Conservation (phyloP, 2,888 invertebrate genomes). For the Agapetus fuscipes region DNA sequence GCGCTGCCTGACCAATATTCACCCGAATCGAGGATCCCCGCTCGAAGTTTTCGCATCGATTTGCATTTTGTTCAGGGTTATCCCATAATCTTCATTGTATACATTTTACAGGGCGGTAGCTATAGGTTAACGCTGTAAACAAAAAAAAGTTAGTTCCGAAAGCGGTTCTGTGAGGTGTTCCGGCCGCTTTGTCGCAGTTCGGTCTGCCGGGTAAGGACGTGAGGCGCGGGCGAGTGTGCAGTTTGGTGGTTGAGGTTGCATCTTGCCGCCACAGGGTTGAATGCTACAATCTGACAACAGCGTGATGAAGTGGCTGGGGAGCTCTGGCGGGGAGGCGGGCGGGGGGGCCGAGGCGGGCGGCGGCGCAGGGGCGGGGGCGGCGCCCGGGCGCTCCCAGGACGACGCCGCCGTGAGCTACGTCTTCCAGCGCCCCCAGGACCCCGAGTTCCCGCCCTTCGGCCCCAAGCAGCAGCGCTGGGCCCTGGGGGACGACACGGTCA, state of each 20-base stretch:
- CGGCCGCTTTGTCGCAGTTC: conserved; percentile 3
- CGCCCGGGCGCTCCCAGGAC: conserved; percentile 69
- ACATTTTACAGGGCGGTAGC: conserved; percentile 14
- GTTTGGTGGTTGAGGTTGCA: conserved; percentile 5
- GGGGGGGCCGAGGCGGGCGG: conserved; percentile 33
- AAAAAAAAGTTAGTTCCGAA: conserved; percentile 15
- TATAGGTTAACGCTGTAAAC: conserved; percentile 18
- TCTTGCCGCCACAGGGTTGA: too few relatives aligned
- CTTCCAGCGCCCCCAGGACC: conserved; percentile 75
- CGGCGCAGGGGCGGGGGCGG: conserved; percentile 46
- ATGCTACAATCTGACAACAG: conserved; percentile 49
- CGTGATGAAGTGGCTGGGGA: conserved; percentile 71
- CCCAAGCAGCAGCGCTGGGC: conserved; percentile 78
- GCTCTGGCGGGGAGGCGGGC: conserved; percentile 52
- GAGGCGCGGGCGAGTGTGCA: conserved; percentile 9
- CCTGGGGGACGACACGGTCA: conserved; percentile 77
- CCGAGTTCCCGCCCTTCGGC: conserved; percentile 65
- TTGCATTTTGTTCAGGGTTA: conserved; percentile 1
- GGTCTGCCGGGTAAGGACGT: conserved; percentile 1
- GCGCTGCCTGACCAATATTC: neutral
- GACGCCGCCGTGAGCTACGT: conserved; percentile 91
- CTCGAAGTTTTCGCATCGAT: too few relatives aligned
- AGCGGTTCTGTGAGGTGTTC: conserved; percentile 1
- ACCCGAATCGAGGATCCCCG: too few relatives aligned
- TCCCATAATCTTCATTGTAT: too few relatives aligned